Conservation (phyloP, 2,113 vertebrate genomes). For the Rynchops niger region DNA sequence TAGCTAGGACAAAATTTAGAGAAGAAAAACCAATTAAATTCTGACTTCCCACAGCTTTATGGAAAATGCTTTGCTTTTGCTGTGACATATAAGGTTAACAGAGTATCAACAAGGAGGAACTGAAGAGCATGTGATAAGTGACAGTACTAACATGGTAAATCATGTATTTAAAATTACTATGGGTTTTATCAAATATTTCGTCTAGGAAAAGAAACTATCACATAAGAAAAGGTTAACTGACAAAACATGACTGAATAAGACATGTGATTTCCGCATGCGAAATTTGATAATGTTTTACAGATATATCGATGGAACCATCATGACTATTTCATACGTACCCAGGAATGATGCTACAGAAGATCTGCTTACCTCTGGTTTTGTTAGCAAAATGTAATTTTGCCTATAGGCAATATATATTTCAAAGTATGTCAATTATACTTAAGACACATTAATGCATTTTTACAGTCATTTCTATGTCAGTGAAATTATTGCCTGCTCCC, state of each 20-base stretch:
- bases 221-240: conserved; percentile 57
- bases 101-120: conserved; percentile 35
- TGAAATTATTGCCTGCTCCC: conserved; percentile 48
- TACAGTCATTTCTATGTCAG: conserved; percentile 54
- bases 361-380: not conserved
- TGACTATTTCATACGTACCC: not conserved
- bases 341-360: not conserved
- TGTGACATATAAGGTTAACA: conserved; percentile 42
- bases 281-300: not conserved
- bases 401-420: conserved; percentile 31
- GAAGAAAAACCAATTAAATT: conserved; percentile 64
- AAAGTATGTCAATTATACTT: conserved; percentile 45
- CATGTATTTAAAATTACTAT: conserved; percentile 52
- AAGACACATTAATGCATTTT: conserved; percentile 54
- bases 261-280: not conserved
- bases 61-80: conserved; percentile 55
- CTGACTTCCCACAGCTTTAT: conserved; percentile 33
- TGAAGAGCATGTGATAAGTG: conserved; percentile 49
- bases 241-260: not conserved
- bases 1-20: conserved; percentile 56
- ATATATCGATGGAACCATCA: not conserved
- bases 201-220: conserved; percentile 56
- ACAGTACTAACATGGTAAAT: conserved; percentile 59
- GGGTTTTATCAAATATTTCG: conserved; percentile 54
- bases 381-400: conserved; percentile 26